A percentile compares a stretch with the other conserved stretches of the same genome.
phyloP scores from a whole-genome alignment of 2,113 vertebrate species.

The Sinocyclocheilus grahami region DNA sequence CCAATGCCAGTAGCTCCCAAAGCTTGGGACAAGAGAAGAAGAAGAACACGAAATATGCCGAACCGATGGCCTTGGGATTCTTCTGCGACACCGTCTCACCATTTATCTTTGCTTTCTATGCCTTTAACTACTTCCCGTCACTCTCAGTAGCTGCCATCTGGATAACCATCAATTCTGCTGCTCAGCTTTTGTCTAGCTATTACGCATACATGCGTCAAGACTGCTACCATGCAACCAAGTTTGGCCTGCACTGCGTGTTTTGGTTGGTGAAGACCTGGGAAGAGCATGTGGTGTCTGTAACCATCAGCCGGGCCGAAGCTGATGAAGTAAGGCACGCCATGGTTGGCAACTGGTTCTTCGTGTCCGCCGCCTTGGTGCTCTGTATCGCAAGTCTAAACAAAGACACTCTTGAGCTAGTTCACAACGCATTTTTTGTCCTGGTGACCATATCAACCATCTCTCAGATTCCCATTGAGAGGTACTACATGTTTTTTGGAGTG shows the following conservation, averaged over 20 bases:
- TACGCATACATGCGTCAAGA: constrained; percentile 83
- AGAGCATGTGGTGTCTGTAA: constrained; percentile 76
- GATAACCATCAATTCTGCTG: constrained; percentile 80
- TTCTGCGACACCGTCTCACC: constrained; percentile 82
- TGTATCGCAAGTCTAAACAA: constrained; percentile 78
- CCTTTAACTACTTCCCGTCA: constrained; percentile 79
- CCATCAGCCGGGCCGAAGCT: constrained; percentile 56
- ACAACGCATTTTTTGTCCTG: constrained; percentile 80
- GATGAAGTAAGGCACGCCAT: constrained; percentile 69
- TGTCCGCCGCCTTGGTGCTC: constrained; percentile 74
- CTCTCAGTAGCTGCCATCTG: constrained; percentile 79
- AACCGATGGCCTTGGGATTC: constrained; percentile 86
- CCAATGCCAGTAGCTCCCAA: constrained; percentile 72
- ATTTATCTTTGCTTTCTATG: constrained; percentile 84
- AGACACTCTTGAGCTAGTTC: constrained; percentile 81
- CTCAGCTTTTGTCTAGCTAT: constrained; percentile 84
- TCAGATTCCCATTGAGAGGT: constrained; percentile 76
- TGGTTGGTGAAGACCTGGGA: constrained; percentile 88
- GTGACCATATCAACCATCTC: constrained; percentile 78
- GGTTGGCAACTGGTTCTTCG: constrained; percentile 87
- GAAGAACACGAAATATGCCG: constrained; percentile 89
- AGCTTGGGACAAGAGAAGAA: constrained; percentile 82
- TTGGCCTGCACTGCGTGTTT: constrained; percentile 79
- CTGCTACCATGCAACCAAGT: constrained; percentile 83
- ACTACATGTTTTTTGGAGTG: constrained; percentile 80